These are phyloP conservation scores for Drosophila mojavensis DNA, from an alignment of 1,140 invertebrate genomes.

Conservation along the genomic window DNA sequence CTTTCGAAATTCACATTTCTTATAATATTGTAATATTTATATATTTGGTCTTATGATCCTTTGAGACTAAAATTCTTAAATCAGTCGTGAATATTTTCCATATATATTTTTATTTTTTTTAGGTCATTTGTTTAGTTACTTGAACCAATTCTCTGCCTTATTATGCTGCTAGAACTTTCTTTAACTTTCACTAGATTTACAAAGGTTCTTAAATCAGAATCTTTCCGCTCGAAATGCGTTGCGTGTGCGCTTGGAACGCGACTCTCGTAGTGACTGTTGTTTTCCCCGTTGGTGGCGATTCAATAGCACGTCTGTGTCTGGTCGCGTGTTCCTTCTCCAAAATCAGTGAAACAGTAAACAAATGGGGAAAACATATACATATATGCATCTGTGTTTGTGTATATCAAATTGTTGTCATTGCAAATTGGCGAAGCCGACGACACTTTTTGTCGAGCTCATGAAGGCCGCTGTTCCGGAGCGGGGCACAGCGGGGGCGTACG, in stretches of 20 bases:
- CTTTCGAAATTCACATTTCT: too few species aligned
- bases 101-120: too few species aligned
- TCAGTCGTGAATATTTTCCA: too few species aligned
- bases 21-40: neutral
- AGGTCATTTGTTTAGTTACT: too few species aligned
- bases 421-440: slow-evolving; percentile 70
- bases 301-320: slow-evolving; percentile 41
- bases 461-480: slow-evolving; percentile 52
- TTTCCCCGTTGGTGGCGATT: slow-evolving; percentile 58
- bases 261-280: slow-evolving; percentile 69
- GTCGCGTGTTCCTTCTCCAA: slow-evolving; percentile 71
- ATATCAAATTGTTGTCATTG: slow-evolving; percentile 57
- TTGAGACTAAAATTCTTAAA: too few species aligned
- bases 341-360: slow-evolving; percentile 58
- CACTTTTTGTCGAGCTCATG: slow-evolving; percentile 68
- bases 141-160: too few species aligned
- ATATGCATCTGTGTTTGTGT: neutral
- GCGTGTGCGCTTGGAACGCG: slow-evolving; percentile 66
- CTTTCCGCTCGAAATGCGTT: slow-evolving; percentile 45
- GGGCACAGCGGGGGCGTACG: slow-evolving; percentile 4
- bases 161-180: slow-evolving; percentile 15
- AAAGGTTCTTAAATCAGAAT: slow-evolving; percentile 9
- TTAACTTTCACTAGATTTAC: neutral
- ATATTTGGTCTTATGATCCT: too few species aligned
- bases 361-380: slow-evolving; percentile 31